Base-by-base conservation (phyloP, 2,888 invertebrate species). In the Diplolepis rosae region DNA sequence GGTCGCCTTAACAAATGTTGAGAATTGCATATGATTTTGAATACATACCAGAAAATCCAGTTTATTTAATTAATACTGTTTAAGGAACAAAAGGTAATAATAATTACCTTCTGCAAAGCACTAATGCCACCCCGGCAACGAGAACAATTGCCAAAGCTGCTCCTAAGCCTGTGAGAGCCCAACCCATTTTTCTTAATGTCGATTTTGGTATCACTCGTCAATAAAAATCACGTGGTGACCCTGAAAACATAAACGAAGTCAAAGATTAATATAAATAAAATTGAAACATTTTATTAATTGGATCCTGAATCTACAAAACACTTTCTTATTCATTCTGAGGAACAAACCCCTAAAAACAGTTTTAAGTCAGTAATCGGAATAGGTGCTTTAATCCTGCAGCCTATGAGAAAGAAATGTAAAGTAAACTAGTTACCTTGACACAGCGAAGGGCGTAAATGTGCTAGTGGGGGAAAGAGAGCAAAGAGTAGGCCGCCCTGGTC, bases 91-190 rank as follows among this genome's bases (percentile, higher is more conserved):
- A n/a, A n/a, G n/a, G n/a, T n/a, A n/a, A n/a, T n/a, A n/a, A n/a
- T n/a, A 39, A 18, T 68, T 77, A 87, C 88, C 87, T 86, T 80
- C 80, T 85, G 70, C 80, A 85, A 52, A 88, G 74, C 24, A 82
- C 79, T 65, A 87, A 71, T 11, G 84, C 79, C 22, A 82, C 84
- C 9, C 86, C 85, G 32, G 82, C 83, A 27, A 81, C 76, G 50
- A 85, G 73, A 72, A 83, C 77, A 71, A 87, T 80, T 69, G 82
- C 76, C 70, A 88, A 72, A 70, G 79, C 82, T 61, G 87, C 79
- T 52, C 81, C 84, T 65, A 88, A 79, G 69, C 81, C 81, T 70
- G 84, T 84, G 56, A 87, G 78, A 56, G 77, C 81, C 88, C 87
- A 88, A 72, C 84, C 83, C 86, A 86, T 86, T 69, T n/a, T 69